Evolutionary conservation across 2,888 invertebrate species (phyloP), one percentile per base, ranked within the genome.

Genomic region (Netelia virgata): DNA sequence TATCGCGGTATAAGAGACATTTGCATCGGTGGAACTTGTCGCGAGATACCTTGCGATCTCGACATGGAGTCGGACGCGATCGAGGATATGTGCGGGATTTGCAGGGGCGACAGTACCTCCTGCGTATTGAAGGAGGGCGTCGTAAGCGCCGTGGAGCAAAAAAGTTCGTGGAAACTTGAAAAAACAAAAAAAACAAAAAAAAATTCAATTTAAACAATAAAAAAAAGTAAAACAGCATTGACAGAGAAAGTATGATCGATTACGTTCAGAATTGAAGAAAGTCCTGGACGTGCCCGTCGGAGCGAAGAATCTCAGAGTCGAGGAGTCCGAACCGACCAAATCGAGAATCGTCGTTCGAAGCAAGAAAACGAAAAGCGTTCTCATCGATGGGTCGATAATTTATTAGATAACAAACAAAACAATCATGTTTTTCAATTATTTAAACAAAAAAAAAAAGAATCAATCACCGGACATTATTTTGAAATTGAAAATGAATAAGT

Each of bases 41-140:
- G 93, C 91, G 94, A 93, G 88, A 94, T 95, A 66, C 94, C 95
- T 1, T 95, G 95, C 92, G 95, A 95, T 90, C 94, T 95, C 92
- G 92, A 94, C 81, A 94, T 95, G 82, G 94, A 95, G 88, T 95
- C 95, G 3, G 92, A 92, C 84, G 95, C 95, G 0, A 93, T 94
- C 55, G 95, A 95, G 89, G 96, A 96, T 90, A 91, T 93, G 79
- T 96, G 96, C 91, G 96, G 96, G 1, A 94, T 96, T 23, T 96
- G 96, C 91, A 95, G 95, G 28, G 96, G 96, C 0, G 95, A 96
- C 90, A 95, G 95, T 87, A 94, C 94, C 6, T 94, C 95, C 10
- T 96, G 94, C 86, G 88, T 87, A 2, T 84, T 94, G 5, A 90
- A 90, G 53, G 90, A 90, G 79, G 94, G 93, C 23, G 91, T 92